These are phyloP conservation scores for Aethes cnicana DNA, from an alignment of 2,888 invertebrate species.

Conservation along the genomic window DNA sequence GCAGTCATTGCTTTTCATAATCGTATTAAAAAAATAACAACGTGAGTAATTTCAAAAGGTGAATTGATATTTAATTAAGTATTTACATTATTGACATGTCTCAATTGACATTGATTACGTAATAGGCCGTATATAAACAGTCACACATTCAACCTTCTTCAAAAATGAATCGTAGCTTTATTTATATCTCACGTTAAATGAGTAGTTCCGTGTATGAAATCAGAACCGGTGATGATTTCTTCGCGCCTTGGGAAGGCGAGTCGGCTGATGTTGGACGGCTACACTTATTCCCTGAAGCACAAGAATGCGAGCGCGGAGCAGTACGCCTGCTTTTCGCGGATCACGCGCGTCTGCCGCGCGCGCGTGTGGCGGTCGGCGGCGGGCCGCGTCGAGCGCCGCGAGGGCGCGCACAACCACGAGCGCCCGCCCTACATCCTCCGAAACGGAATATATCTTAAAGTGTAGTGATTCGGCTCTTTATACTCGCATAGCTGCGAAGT, in stretches of 20 bases:
- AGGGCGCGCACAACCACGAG: not conserved
- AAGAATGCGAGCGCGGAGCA: not conserved
- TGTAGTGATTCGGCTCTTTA: no score
- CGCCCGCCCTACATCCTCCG: slow-evolving; percentile 7
- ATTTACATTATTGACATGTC: no score
- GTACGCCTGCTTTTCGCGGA: not conserved
- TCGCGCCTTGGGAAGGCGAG: slow-evolving; percentile 21
- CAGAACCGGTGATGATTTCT: not conserved
- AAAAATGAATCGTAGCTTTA: no score
- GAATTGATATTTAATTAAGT: no score
- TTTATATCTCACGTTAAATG: not conserved
- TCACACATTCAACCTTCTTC: no score
- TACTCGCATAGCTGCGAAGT: no score
- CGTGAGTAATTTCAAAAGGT: no score
- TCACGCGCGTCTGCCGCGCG: not conserved
- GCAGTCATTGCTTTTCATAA: no score
- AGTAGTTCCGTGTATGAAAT: not conserved
- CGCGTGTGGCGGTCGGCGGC: not conserved
- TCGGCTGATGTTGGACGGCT: slow-evolving; percentile 31
- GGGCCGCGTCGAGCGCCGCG: not conserved
- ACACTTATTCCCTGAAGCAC: slow-evolving; percentile 30
- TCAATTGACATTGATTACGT: no score
- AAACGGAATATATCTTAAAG: slow-evolving; percentile 15
- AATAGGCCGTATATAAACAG: no score
- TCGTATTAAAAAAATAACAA: no score